phyloP scores from a whole-genome alignment of 2,113 vertebrate genomes.

The Lophius piscatorius region DNA sequence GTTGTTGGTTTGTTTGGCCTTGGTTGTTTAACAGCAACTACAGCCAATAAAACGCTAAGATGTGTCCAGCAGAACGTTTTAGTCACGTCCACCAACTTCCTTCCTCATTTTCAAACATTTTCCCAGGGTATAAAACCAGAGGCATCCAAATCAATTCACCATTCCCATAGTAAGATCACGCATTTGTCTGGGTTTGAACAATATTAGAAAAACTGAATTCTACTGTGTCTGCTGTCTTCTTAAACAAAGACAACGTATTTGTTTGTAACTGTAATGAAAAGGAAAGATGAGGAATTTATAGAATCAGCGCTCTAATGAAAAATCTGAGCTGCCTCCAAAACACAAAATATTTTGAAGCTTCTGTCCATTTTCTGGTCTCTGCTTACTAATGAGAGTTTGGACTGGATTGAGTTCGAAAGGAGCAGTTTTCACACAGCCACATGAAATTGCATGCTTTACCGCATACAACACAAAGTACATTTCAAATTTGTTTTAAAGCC shows the following conservation, averaged over 20 bases:
- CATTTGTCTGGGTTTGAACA: too few relatives aligned
- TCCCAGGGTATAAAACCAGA: too few relatives aligned
- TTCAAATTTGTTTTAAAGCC: background rate
- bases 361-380: background rate
- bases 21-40: background rate
- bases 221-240: background rate
- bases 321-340: slow-evolving; percentile 3
- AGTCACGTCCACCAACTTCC: too few relatives aligned
- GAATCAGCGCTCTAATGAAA: background rate
- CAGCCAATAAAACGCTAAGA: background rate
- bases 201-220: too few relatives aligned
- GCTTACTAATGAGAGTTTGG: background rate
- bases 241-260: background rate
- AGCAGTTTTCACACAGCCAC: slow-evolving; percentile 6
- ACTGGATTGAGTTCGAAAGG: background rate
- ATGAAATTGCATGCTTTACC: background rate
- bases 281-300: background rate
- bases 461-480: background rate
- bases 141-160: too few relatives aligned
- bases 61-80: background rate
- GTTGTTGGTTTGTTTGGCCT: background rate
- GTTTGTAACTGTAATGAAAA: background rate
- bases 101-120: too few relatives aligned
- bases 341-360: slow-evolving; percentile 2
- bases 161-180: too few relatives aligned